Base-by-base conservation (phyloP, 1,140 invertebrate species). In the Neodiprion pinetum region DNA sequence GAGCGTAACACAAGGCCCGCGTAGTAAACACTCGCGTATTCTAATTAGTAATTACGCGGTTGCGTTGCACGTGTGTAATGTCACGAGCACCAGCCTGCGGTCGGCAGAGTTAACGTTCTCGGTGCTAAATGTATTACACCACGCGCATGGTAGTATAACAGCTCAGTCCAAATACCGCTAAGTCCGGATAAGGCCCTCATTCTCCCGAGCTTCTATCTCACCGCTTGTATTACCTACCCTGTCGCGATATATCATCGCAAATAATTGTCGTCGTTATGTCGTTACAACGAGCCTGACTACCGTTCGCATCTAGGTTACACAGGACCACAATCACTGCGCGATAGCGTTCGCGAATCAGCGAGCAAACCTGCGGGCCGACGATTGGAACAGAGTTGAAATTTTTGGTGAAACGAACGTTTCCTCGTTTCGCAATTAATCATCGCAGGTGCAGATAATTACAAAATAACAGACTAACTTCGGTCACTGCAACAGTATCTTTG, bases 181-280 rank as follows among this genome's bases (percentile, higher is more conserved):
- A 17, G 53, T 17, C 53, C 53, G n/a, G 53, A 61, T 61, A 61
- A 61, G 53, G 53, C 53, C 53, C 53, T 61, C 53, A 61, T 61
- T 61, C 9, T 12, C n/a, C 53, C 28, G 28, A 40, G 28, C 28
- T 40, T 40, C 28, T 40, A 40, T 40, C 28, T 40, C 28, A 40
- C 1, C 28, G 28, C 28, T 40, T 40, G 28, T 40, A 40, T 40
- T 40, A 40, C 11, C 11, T 61, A 61, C 53, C 53, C 9, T 61
- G 50, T 53, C 50, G 53, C 53, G 53, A 61, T 61, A 40, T 40
- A 17, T 17, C 5, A 61, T 61, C 53, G 53, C 53, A 14, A 61
- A 61, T 61, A 7, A 61, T 61, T 61, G n/a, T 61, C n/a, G n/a
- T 61, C n/a, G 53, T 61, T 61, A 40, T 40, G 28, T 40, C 28